Conservation (phyloP, 2,797 vertebrate genomes). For the Anguilla megastoma region DNA sequence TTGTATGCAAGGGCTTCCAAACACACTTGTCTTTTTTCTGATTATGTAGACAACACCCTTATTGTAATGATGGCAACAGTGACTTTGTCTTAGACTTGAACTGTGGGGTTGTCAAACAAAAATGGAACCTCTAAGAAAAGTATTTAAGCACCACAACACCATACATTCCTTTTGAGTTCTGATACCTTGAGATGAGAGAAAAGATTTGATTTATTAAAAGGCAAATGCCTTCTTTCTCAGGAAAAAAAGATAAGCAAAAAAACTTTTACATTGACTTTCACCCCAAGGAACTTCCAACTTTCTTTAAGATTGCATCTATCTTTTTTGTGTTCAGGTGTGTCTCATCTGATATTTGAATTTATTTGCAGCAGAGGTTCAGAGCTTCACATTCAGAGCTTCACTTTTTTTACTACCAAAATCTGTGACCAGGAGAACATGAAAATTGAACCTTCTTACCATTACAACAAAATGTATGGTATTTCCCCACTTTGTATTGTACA, state of each 20-base stretch:
- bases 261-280: not conserved
- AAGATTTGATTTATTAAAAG: not conserved
- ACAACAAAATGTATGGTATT: not conserved
- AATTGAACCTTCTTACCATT: not conserved
- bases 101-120: not conserved
- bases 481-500: not conserved
- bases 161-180: not conserved
- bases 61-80: not conserved
- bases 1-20: not conserved
- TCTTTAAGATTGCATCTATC: not conserved
- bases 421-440: not conserved
- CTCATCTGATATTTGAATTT: not conserved
- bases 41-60: not conserved
- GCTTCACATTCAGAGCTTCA: not conserved
- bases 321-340: not conserved
- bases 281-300: conserved; percentile 9
- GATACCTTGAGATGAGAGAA: not conserved
- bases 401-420: not conserved
- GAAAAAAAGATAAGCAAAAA: not conserved
- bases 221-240: not conserved
- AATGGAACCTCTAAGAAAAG: not conserved
- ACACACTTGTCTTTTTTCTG: not conserved
- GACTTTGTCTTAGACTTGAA: not conserved
- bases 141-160: not conserved
- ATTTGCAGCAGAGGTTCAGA: not conserved